A percentile compares a stretch with the other conserved stretches of the same genome.
phyloP scores from a whole-genome alignment of 2,888 invertebrate genomes.

The Microctonus hyperodae region DNA sequence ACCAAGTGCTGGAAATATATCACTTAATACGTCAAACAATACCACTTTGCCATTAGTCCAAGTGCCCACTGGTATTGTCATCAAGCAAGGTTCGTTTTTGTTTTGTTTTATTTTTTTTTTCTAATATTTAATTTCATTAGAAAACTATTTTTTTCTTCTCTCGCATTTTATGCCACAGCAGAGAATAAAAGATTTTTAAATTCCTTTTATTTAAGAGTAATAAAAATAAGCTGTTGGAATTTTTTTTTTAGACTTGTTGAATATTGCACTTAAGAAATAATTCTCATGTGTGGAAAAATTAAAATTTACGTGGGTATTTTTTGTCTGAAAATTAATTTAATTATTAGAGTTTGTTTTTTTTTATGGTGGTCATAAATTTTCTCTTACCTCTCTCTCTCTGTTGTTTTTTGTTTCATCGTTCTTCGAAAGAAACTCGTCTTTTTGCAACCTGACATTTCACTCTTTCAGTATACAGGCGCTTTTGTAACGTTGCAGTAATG shows the following conservation, averaged over 20 bases:
- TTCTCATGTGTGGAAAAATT: too few species aligned
- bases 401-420: background rate
- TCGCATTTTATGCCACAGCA: too few species aligned
- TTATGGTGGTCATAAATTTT: background rate
- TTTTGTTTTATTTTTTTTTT: slow-evolving; percentile 32
- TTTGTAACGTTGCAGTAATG: slow-evolving; percentile 6
- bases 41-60: slow-evolving; percentile 55
- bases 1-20: slow-evolving; percentile 44
- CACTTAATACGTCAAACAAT: slow-evolving; percentile 53
- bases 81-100: slow-evolving; percentile 61
- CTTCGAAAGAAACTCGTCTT: background rate
- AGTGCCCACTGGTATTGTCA: slow-evolving; percentile 59
- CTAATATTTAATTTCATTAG: slow-evolving; percentile 10
- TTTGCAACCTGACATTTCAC: slow-evolving; percentile 23
- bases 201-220: background rate
- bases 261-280: too few species aligned
- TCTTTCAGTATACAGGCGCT: background rate
- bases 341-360: too few species aligned
- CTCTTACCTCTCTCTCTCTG: background rate
- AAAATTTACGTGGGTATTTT: too few species aligned
- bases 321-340: too few species aligned
- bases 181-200: too few species aligned
- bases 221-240: background rate
- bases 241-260: too few species aligned
- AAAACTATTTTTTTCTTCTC: too few species aligned